Conservation (phyloP, 2,797 vertebrate species). For the Platyrinchus mystaceus region DNA sequence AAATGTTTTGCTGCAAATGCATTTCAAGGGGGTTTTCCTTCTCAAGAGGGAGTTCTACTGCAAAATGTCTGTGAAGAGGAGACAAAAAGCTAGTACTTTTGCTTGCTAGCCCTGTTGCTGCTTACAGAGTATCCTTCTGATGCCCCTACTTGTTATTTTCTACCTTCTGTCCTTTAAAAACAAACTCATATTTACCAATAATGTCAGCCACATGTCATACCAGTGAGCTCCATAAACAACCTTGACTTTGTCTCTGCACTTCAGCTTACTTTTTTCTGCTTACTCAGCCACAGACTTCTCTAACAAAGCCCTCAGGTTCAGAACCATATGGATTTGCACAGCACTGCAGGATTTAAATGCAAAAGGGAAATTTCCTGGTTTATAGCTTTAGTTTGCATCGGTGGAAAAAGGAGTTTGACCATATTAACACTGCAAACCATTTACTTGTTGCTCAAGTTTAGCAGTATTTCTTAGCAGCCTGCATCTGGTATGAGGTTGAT, state of each 20-base stretch:
- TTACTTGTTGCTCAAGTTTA: not conserved
- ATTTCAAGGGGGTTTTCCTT: conserved; percentile 17
- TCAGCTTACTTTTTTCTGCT: conserved; percentile 4
- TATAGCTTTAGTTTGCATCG: not conserved
- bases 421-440: not conserved
- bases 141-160: not conserved
- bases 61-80: not conserved
- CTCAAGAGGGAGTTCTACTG: conserved; percentile 7
- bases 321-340: not conserved
- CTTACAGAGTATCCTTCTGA: not conserved
- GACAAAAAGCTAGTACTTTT: not conserved
- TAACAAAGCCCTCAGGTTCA: conserved; percentile 2
- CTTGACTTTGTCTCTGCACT: not conserved
- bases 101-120: not conserved
- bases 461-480: not conserved
- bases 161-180: not conserved
- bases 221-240: not conserved
- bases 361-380: not conserved
- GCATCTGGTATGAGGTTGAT: not conserved
- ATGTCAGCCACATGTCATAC: not conserved
- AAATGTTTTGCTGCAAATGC: conserved; percentile 7
- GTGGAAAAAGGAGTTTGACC: not conserved
- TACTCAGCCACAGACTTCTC: not conserved
- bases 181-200: not conserved
- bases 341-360: not conserved